Base-by-base conservation (phyloP, 2,113 vertebrate species). In the Sisor rabdophorus region DNA sequence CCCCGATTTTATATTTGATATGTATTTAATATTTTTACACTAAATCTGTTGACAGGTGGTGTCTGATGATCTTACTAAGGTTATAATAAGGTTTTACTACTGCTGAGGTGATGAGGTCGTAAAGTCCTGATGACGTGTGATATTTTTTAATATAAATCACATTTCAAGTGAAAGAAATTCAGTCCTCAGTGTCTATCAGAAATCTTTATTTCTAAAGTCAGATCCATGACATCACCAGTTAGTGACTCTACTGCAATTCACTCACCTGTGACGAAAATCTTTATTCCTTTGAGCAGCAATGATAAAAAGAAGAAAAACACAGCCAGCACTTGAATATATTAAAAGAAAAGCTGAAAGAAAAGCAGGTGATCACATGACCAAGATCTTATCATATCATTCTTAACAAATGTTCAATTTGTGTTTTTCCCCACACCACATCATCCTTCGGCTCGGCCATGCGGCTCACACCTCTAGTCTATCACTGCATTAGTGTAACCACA, bases 221-320 rank as follows among this genome's bases (percentile, higher is more conserved):
- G 32, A 22, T 64, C 69, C 11, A 28, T 55, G 28, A 55, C 53
- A 32, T 54, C 36, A 36, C 20, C 48, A 11, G 26, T 70, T 12
- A 30, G 8, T 16, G 7, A 10, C 26, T 61, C 8, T 28, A n/a
- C 30, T 1, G 30, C 19, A 32, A n/a, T 9, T 50, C 73, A 91
- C 96, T 93, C 97, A 99, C 97, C 97, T 99, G 95, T 99, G 97
- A 94, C 96, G 96, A 93, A 98, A 98, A 93, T 99, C 97, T 94
- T 99, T 99, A 94, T 99, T 99, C 95, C 97, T 99, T 94, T 84
- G 84, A 89, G 87, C 81, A 89, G 92, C 88, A 86, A 22, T n/a
- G 52, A 81, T n/a, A 76, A 70, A 24, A 60, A 22, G 30, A 16
- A 32, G 19, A 48, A 53, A 55, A 68, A 47, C 50, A 80, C 22